Evolutionary conservation across 1,140 invertebrate species (phyloP).

Genomic region (Choristoneura fumiferana): DNA sequence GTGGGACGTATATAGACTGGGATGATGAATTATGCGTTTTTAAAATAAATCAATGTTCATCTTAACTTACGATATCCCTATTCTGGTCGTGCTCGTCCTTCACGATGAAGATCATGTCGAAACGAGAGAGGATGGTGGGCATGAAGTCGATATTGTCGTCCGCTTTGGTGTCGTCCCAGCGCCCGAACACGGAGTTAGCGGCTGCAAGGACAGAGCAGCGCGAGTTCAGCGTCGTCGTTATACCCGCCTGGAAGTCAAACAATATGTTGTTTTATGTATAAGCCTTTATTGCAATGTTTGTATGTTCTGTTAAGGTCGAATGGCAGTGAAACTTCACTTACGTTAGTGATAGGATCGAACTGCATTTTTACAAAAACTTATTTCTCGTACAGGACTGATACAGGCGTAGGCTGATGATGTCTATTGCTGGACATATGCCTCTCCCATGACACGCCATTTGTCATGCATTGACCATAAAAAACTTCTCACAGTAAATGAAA

Average conservation of each 20-base stretch:
- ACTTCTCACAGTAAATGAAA: no score
- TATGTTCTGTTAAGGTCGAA: not conserved
- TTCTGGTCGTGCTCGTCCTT: conserved; percentile 97
- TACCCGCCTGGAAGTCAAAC: conserved; percentile 88
- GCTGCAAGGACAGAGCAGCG: conserved; percentile 98
- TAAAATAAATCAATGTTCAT: no score
- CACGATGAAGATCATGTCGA: conserved; percentile 99
- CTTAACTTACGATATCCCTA: conserved; percentile 90
- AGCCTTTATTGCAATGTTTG: not conserved
- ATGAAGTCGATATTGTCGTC: conserved; percentile 99
- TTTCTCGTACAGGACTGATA: no score
- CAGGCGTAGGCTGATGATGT: no score
- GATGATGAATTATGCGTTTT: no score
- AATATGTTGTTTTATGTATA: no score
- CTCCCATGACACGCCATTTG: no score
- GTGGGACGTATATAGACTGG: not conserved
- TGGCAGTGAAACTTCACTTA: no score
- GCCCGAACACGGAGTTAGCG: conserved; percentile 98
- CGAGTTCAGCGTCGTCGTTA: conserved; percentile 99
- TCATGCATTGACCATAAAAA: no score
- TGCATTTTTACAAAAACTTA: no score
- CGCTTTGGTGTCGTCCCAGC: conserved; percentile 99
- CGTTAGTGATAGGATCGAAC: no score
- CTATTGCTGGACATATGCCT: no score
- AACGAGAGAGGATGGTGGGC: conserved; percentile 99